A percentile compares a stretch with the other conserved stretches of the same genome.
Conservation (phyloP, 2,888 invertebrate genomes). For the Drosophila demipolita region DNA sequence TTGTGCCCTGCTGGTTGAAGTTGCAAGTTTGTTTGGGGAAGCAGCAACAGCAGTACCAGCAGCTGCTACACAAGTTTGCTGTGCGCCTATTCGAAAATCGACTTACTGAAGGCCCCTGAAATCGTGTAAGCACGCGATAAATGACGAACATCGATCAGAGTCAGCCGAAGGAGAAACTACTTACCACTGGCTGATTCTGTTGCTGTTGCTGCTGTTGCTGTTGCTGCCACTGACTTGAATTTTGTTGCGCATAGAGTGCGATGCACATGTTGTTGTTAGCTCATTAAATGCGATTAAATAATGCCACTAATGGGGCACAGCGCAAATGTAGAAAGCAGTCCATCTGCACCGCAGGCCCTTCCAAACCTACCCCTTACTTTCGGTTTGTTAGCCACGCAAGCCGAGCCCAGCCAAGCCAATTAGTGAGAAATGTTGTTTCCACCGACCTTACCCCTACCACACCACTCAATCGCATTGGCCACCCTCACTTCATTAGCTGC, state of each 20-base stretch:
- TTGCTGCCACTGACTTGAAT: neutral
- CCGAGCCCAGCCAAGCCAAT: slow-evolving; percentile 82
- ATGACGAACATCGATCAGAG: slow-evolving; percentile 15
- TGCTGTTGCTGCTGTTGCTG: slow-evolving; percentile 13
- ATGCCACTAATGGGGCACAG: slow-evolving; percentile 13
- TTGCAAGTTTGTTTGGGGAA: slow-evolving; percentile 34
- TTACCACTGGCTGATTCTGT: neutral
- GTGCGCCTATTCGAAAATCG: slow-evolving; percentile 78
- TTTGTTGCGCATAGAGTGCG: neutral
- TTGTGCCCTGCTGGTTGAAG: slow-evolving; percentile 48
- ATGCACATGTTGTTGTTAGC: slow-evolving; percentile 12
- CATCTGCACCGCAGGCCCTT: neutral
- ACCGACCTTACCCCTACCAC: neutral
- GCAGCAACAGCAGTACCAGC: neutral
- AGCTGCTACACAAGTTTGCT: slow-evolving; percentile 50
- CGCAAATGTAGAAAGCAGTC: neutral
- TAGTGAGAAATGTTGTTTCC: slow-evolving; percentile 72
- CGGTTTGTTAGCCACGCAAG: slow-evolving; percentile 25
- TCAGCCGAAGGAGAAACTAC: slow-evolving; percentile 21
- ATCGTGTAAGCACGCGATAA: slow-evolving; percentile 62
- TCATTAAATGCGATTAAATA: slow-evolving; percentile 65
- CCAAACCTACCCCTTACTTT: neutral
- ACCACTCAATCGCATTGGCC: slow-evolving; percentile 25
- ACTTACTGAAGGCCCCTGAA: slow-evolving; percentile 83
- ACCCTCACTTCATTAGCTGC: slow-evolving; percentile 83